Base-by-base conservation (phyloP, 1,140 invertebrate species). In the Trichogramma pretiosum region DNA sequence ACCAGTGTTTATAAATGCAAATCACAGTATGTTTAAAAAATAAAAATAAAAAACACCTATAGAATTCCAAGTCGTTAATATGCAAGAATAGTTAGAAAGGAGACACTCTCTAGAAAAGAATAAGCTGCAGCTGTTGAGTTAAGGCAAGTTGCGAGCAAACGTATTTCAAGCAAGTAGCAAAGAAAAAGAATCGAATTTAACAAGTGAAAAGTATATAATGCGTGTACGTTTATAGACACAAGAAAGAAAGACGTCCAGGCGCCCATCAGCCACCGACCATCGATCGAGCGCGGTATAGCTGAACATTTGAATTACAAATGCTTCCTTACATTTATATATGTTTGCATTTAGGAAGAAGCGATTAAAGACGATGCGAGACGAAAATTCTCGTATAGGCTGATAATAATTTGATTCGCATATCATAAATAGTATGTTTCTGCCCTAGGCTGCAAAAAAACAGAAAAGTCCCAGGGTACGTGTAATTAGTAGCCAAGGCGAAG, bases 261-360 rank as follows among this genome's bases (percentile, higher is more conserved):
- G 16, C 13, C 13, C 32, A 3, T n/a, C 13, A 33, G 32, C 13
- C 4, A 33, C 32, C 13, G 32, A 33, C 13, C 41, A 19, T 18
- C 35, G 41, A 50, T 50, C 48, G 48, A 50, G 40, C 36, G 28
- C 42, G 48, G 42, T 45, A 44, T 47, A 18, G 42, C 48, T 36
- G 41, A 5, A 51, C 46, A 51, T 51, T 51, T 51, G 49, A 51
- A 51, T 51, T 51, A 51, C 49, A 51, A 51, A 51, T 51, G n/a
- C 14, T n/a, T 8, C 26, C n/a, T n/a, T n/a, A n/a, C n/a, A n/a
- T n/a, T n/a, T n/a, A n/a, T n/a, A n/a, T n/a, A n/a, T n/a, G n/a
- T n/a, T n/a, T n/a, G n/a, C n/a, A n/a, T n/a, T n/a, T n/a, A n/a
- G n/a, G n/a, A n/a, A n/a, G n/a, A n/a, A n/a, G n/a, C n/a, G n/a